Percentiles rank a stretch among this genome's conserved stretches.
Conservation (phyloP, 2,797 vertebrate genomes). For the Tympanoctomys barrerae region DNA sequence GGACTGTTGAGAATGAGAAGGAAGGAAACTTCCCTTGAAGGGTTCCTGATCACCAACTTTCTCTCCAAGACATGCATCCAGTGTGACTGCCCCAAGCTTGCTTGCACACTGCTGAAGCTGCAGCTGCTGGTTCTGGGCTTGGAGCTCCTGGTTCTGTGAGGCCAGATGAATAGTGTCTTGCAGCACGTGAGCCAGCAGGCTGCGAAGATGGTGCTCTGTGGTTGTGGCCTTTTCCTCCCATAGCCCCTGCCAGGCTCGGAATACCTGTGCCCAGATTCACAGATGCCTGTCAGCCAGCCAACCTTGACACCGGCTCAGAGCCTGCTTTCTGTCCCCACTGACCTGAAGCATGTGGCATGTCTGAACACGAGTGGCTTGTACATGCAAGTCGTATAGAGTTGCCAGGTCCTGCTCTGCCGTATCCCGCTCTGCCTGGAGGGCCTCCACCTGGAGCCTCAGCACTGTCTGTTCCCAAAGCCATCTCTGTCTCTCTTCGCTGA, state of each 20-base stretch:
- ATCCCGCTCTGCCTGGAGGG: constrained; percentile 88
- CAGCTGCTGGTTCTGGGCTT: constrained; percentile 84
- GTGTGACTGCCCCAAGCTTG: not conserved
- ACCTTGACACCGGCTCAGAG: not conserved
- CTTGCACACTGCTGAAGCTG: not conserved
- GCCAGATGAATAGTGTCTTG: constrained; percentile 90
- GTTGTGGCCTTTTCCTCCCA: constrained; percentile 89
- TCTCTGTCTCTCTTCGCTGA: constrained; percentile 76
- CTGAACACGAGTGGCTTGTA: constrained; percentile 86
- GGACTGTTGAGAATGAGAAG: constrained; percentile 33
- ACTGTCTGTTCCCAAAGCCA: constrained; percentile 88
- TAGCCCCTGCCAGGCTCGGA: constrained; percentile 89
- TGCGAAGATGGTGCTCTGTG: constrained; percentile 87
- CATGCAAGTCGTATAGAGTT: constrained; percentile 86
- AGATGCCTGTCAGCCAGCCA: not conserved
- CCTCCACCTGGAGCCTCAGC: constrained; percentile 91
- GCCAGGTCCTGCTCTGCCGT: constrained; percentile 89
- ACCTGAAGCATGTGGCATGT: constrained; percentile 92
- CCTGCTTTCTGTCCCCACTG: constrained; percentile 12
- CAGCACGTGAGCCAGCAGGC: constrained; percentile 90
- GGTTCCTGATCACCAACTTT: constrained; percentile 9
- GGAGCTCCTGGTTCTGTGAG: constrained; percentile 90
- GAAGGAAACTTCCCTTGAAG: not conserved
- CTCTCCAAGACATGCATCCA: not conserved
- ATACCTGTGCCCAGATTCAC: constrained; percentile 88